phyloP scores from a whole-genome alignment of 2,888 invertebrate species.

The Luperina testacea region DNA sequence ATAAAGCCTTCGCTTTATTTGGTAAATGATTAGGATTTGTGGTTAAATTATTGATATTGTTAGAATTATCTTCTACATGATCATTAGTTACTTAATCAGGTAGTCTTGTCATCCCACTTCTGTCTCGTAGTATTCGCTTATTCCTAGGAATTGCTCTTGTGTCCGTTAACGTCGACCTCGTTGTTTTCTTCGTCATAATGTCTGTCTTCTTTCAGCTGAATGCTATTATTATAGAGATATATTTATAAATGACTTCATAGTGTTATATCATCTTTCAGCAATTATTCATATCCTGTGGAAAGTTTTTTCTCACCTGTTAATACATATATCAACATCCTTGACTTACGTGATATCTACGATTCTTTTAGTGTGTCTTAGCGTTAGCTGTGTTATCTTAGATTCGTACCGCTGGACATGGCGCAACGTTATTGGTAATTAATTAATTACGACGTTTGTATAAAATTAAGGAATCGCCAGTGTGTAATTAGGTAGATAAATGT shows the following conservation, averaged over 20 bases:
- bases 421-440: constrained; percentile 30
- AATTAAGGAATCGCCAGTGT: constrained; percentile 4
- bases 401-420: constrained; percentile 26
- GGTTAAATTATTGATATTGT: background rate
- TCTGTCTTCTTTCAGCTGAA: constrained; percentile 40
- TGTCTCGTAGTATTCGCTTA: constrained; percentile 1
- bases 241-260: constrained; percentile 42
- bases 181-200: constrained; percentile 38
- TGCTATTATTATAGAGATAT: constrained; percentile 26
- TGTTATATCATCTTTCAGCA: constrained; percentile 48
- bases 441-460: constrained; percentile 12
- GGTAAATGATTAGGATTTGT: background rate
- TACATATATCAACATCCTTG: constrained; percentile 55
- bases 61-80: too few relatives aligned
- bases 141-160: constrained; percentile 5
- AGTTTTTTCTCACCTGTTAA: constrained; percentile 53
- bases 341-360: constrained; percentile 53
- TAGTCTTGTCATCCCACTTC: constrained; percentile 2
- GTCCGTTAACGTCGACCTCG: constrained; percentile 15
- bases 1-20: background rate
- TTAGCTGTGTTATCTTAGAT: constrained; percentile 58
- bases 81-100: background rate
- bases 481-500: constrained; percentile 2
- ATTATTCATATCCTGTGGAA: constrained; percentile 47
- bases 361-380: constrained; percentile 45